Percentiles rank a stretch among this genome's conserved stretches.
These are phyloP conservation scores for Samia ricini DNA, from an alignment of 1,140 invertebrate genomes.

Conservation along the genomic window DNA sequence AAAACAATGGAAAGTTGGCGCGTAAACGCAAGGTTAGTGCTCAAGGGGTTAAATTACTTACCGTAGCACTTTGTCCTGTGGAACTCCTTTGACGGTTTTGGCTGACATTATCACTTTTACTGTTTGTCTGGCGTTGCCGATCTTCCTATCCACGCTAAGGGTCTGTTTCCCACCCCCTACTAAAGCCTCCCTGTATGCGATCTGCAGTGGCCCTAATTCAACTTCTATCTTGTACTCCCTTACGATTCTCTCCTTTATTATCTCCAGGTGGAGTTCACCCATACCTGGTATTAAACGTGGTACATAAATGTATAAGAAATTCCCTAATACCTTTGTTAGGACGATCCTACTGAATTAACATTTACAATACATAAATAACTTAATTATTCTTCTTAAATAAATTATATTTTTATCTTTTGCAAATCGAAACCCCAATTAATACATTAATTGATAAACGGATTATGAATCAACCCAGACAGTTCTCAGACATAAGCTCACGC, in stretches of 20 bases:
- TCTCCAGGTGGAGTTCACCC: conserved; percentile 98
- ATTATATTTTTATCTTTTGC: no score
- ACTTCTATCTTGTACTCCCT: conserved; percentile 95
- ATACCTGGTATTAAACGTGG: conserved; percentile 80
- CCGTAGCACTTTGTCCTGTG: conserved; percentile 54
- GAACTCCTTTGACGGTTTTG: conserved; percentile 54
- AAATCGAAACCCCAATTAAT: no score
- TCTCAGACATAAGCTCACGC: no score
- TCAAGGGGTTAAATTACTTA: conserved; percentile 27
- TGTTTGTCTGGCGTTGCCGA: conserved; percentile 78
- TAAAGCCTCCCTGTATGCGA: conserved; percentile 93
- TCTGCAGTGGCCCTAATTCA: conserved; percentile 95
- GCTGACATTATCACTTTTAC: conserved; percentile 80
- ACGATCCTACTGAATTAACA: no score
- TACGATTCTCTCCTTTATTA: conserved; percentile 92
- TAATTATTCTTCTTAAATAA: no score
- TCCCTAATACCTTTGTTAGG: no score
- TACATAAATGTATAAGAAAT: no score
- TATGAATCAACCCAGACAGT: no score
- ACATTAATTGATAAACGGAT: no score
- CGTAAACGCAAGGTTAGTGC: no score
- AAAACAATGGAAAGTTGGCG: no score
- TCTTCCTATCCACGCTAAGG: conserved; percentile 81
- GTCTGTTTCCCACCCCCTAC: conserved; percentile 73
- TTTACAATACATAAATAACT: no score